Conservation (phyloP, 1,140 invertebrate species). For the Phthorimaea operculella region DNA sequence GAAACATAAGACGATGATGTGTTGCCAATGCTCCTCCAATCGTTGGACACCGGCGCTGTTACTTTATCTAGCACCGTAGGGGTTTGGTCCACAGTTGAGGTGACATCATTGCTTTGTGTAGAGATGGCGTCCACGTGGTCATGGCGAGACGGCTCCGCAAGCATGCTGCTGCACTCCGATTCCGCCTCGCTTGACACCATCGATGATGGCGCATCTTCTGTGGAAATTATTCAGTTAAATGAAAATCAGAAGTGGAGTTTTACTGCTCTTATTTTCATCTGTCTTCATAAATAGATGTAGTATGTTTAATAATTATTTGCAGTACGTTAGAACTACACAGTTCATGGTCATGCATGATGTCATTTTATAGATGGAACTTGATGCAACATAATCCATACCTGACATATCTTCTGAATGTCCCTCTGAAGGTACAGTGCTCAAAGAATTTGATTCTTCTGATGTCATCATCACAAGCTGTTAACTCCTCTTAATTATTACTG, state of each 20-base stretch:
- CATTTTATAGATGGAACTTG: too few species aligned
- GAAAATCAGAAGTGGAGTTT: too few species aligned
- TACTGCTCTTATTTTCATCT: too few species aligned
- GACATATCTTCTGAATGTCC: slow-evolving; percentile 48
- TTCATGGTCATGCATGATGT: too few species aligned
- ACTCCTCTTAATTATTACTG: background rate
- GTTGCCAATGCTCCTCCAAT: slow-evolving; percentile 34
- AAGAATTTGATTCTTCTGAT: slow-evolving; percentile 49
- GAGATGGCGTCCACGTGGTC: slow-evolving; percentile 19
- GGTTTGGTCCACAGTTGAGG: slow-evolving; percentile 15
- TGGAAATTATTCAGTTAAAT: background rate
- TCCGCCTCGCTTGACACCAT: slow-evolving; percentile 60
- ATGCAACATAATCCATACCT: slow-evolving; percentile 24
- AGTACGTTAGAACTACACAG: too few species aligned
- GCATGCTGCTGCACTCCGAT: slow-evolving; percentile 50
- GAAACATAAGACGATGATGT: slow-evolving; percentile 36
- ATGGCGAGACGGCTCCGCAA: slow-evolving; percentile 37
- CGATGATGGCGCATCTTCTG: slow-evolving; percentile 53
- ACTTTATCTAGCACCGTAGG: slow-evolving; percentile 23
- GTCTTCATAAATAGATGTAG: too few species aligned
- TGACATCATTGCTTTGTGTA: slow-evolving; percentile 19
- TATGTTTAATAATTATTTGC: too few species aligned
- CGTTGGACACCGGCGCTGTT: slow-evolving; percentile 24
- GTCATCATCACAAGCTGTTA: slow-evolving; percentile 36
- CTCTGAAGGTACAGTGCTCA: slow-evolving; percentile 47